Conservation (phyloP, 2,113 vertebrate species). For the Tetraodon nigroviridis region DNA sequence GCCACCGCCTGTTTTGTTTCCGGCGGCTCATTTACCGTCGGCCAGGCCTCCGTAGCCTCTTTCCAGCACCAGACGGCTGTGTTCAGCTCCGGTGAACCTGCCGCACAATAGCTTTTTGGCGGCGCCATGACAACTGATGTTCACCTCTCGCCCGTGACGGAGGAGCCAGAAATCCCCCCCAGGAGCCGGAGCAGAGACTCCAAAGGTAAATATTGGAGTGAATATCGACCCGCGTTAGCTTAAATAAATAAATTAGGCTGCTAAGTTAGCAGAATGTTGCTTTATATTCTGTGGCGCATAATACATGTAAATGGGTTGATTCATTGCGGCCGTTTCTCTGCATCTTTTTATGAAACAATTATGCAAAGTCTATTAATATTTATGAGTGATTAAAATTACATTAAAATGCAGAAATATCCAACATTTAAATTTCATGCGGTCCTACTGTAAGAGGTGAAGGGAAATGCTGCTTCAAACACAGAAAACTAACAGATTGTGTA, state of each 20-base stretch:
- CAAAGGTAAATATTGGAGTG: not conserved
- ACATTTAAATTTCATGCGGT: not conserved
- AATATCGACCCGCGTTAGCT: not conserved
- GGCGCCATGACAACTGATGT: not conserved
- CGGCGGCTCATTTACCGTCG: not conserved
- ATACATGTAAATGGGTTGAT: not conserved
- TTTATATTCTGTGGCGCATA: not conserved
- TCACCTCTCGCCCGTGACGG: not conserved
- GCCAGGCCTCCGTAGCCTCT: not conserved
- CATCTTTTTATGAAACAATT: not conserved
- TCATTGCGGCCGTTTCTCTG: not conserved
- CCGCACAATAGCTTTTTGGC: not conserved
- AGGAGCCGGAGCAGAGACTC: not conserved
- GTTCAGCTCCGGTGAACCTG: not conserved
- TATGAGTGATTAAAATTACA: not conserved
- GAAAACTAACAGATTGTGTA: too few species aligned
- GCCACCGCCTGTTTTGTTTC: not conserved
- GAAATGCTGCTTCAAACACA: too few species aligned
- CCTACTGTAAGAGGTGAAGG: not conserved
- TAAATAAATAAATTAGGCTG: not conserved
- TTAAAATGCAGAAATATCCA: not conserved
- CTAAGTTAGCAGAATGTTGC: too few species aligned
- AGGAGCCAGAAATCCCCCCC: not conserved
- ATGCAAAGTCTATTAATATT: slow-evolving; percentile 6
- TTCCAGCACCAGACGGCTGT: not conserved